phyloP scores from a whole-genome alignment of 2,888 invertebrate genomes.

The Drosophila ezoana region DNA sequence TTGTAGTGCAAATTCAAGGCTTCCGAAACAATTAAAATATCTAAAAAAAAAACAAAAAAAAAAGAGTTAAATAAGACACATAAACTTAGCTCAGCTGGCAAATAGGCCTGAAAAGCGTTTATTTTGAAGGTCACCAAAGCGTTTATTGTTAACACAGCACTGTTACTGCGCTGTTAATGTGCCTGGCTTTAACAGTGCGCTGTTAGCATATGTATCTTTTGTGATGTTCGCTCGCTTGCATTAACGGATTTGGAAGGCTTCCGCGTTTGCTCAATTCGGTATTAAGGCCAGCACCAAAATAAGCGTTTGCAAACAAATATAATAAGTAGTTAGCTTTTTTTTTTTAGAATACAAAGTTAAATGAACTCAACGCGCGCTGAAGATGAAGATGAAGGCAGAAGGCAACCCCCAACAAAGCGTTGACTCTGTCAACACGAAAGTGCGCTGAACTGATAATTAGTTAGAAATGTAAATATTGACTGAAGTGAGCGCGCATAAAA shows the following conservation, averaged over 20 bases:
- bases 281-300: slow-evolving; percentile 24
- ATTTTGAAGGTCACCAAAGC: slow-evolving; percentile 46
- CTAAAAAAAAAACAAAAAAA: slow-evolving; percentile 42
- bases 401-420: slow-evolving; percentile 48
- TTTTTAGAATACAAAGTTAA: slow-evolving; percentile 69
- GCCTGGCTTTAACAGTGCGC: slow-evolving; percentile 22
- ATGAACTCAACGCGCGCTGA: slow-evolving; percentile 53
- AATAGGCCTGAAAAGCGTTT: slow-evolving; percentile 42
- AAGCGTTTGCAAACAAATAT: slow-evolving; percentile 28
- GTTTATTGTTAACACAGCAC: slow-evolving; percentile 2
- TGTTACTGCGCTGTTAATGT: slow-evolving; percentile 20
- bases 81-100: slow-evolving; percentile 18
- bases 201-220: background rate
- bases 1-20: slow-evolving; percentile 74
- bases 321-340: slow-evolving; percentile 34
- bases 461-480: slow-evolving; percentile 77
- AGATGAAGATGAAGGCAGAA: slow-evolving; percentile 39
- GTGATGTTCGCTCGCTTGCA: slow-evolving; percentile 10
- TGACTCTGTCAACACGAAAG: slow-evolving; percentile 64
- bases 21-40: slow-evolving; percentile 63
- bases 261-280: slow-evolving; percentile 29
- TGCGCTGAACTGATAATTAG: slow-evolving; percentile 81
- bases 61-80: slow-evolving; percentile 29
- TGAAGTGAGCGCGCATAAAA: slow-evolving; percentile 66
- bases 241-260: slow-evolving; percentile 24